Percentiles rank a stretch among this genome's conserved stretches.
These are phyloP conservation scores for Lutraria lutraria DNA, from an alignment of 2,888 invertebrate species.

Conservation along the genomic window DNA sequence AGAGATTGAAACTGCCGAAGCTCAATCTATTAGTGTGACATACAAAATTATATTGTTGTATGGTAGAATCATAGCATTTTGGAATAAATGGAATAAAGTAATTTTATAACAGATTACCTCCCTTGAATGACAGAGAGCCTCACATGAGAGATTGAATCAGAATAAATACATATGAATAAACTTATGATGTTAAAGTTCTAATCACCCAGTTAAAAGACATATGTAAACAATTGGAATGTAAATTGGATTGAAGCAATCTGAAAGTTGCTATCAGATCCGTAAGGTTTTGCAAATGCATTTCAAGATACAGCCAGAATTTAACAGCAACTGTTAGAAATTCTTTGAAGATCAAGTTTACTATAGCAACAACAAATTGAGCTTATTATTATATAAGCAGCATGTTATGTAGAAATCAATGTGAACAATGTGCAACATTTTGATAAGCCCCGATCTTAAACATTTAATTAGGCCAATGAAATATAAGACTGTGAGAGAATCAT, in stretches of 20 bases:
- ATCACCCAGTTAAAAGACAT: neutral
- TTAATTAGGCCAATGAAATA: neutral
- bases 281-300: neutral
- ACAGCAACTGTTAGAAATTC: conserved; percentile 5
- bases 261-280: neutral
- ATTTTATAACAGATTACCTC: no score
- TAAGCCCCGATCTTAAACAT: neutral
- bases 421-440: conserved; percentile 11
- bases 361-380: conserved; percentile 12
- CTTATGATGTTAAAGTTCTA: neutral
- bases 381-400: conserved; percentile 6
- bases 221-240: neutral
- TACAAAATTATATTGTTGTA: no score
- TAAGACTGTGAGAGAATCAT: neutral
- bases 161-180: neutral
- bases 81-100: no score
- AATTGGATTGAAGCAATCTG: neutral
- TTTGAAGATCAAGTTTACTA: neutral
- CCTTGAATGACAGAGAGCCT: no score
- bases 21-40: no score
- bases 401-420: neutral
- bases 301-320: neutral
- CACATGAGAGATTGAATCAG: no score
- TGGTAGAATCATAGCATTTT: no score
- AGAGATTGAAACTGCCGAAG: no score